Conservation (phyloP, 2,113 vertebrate species). For the Semnornis frantzii region DNA sequence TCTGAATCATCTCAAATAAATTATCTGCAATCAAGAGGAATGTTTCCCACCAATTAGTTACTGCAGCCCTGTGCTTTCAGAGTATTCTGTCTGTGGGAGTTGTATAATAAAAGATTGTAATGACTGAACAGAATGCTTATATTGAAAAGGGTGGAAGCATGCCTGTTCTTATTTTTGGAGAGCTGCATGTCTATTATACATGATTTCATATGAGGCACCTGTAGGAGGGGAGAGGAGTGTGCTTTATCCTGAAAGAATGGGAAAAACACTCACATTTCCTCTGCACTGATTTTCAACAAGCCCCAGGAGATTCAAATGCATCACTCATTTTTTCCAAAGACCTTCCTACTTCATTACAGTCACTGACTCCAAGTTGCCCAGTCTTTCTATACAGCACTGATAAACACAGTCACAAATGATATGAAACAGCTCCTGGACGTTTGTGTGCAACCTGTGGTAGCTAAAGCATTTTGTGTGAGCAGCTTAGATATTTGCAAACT, state of each 20-base stretch:
- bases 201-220: conserved; percentile 62
- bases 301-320: conserved; percentile 4
- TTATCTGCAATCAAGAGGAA: conserved; percentile 51
- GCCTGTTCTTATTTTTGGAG: conserved; percentile 53
- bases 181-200: conserved; percentile 7
- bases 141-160: conserved; percentile 47
- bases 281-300: conserved; percentile 49
- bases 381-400: neutral
- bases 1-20: conserved; percentile 27
- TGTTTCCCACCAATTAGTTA: conserved; percentile 63
- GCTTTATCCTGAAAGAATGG: conserved; percentile 29
- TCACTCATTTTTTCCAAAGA: conserved; percentile 23
- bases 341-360: conserved; percentile 29
- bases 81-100: conserved; percentile 67
- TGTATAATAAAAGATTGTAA: conserved; percentile 61
- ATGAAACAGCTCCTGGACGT: neutral
- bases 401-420: neutral
- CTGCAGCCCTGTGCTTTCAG: conserved; percentile 46
- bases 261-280: conserved; percentile 37
- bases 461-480: conserved; percentile 11
- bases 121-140: conserved; percentile 40
- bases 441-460: conserved; percentile 18
- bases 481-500: neutral
- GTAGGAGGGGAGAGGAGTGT: conserved; percentile 42
- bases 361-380: conserved; percentile 19